phyloP scores from a whole-genome alignment of 2,113 vertebrate species.

The Antigone vipio region DNA sequence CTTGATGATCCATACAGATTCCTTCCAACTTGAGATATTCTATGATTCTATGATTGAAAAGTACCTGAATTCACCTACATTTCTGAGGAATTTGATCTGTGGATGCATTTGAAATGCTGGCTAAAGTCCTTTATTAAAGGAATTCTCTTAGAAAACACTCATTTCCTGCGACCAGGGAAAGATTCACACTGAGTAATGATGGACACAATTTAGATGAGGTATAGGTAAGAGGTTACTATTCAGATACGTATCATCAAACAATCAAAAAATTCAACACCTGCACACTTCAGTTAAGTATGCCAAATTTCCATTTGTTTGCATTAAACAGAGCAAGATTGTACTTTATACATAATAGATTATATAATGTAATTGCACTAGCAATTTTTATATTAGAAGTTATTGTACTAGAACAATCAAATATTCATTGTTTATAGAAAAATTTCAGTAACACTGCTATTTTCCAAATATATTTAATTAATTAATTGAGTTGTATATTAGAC shows the following conservation, averaged over 20 bases:
- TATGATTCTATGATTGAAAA: background rate
- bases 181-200: background rate
- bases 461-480: background rate
- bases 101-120: background rate
- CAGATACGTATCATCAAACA: background rate
- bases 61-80: background rate
- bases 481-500: background rate
- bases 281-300: background rate
- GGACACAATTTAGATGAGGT: background rate
- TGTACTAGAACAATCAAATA: background rate
- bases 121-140: background rate
- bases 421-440: background rate
- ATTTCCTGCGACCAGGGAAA: background rate
- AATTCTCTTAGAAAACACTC: background rate
- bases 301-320: background rate
- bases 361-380: background rate
- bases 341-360: background rate
- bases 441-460: background rate
- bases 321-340: background rate
- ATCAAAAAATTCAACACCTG: background rate
- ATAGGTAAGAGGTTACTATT: background rate
- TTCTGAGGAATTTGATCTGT: background rate
- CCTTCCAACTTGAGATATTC: background rate
- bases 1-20: rapidly evolving
- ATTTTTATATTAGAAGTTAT: background rate